Evolutionary conservation across 2,113 vertebrate genomes (phyloP).

Genomic region (Excalfactoria chinensis): DNA sequence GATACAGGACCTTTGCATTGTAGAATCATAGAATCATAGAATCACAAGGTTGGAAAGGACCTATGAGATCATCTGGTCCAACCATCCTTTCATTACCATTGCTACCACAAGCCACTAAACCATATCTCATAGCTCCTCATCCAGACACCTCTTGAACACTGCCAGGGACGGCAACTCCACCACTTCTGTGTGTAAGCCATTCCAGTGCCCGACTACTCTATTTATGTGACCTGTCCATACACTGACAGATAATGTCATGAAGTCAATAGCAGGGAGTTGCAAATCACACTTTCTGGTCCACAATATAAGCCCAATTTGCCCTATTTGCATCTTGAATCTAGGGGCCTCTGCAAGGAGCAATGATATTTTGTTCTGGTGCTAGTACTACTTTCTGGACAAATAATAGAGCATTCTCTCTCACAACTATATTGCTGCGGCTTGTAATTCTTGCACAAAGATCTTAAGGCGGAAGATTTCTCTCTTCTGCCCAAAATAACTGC

Average conservation of each 20-base stretch:
- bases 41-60: no score
- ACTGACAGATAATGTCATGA: not conserved
- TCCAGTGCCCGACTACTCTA: no score
- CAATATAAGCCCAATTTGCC: not conserved
- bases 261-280: not conserved
- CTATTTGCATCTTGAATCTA: not conserved
- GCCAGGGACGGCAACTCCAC: no score
- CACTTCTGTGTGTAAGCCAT: no score
- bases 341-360: not conserved
- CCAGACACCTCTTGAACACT: no score
- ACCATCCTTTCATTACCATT: no score
- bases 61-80: no score
- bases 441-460: not conserved
- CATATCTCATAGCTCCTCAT: no score
- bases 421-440: not conserved
- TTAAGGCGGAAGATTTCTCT: conserved; percentile 24
- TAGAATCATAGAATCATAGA: not conserved
- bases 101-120: no score
- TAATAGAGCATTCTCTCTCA: not conserved
- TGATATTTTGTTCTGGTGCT: not conserved
- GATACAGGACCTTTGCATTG: not conserved
- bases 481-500: not conserved
- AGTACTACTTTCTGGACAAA: not conserved
- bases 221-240: not conserved
- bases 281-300: not conserved